These are phyloP conservation scores for Ammospiza maritima DNA, from an alignment of 2,797 vertebrate genomes.

Conservation along the genomic window DNA sequence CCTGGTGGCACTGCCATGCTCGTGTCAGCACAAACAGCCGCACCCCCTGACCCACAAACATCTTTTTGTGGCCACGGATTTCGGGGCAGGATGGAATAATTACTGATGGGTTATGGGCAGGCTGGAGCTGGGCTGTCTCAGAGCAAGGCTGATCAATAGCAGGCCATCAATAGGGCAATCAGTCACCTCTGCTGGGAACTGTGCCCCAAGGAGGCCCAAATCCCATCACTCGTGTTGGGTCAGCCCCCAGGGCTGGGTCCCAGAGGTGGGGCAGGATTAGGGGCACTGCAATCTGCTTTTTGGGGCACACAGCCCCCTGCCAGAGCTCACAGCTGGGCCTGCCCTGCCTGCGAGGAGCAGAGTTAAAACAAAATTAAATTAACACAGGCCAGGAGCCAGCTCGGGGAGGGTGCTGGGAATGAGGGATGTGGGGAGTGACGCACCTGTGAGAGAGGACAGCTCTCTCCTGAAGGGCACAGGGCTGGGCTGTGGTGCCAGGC, in stretches of 20 bases:
- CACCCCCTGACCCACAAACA: background rate
- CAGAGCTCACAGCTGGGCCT: background rate
- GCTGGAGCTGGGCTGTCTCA: slow-evolving; percentile 18
- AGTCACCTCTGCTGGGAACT: slow-evolving; percentile 46
- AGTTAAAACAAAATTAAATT: background rate
- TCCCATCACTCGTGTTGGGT: background rate
- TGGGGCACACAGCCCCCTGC: background rate
- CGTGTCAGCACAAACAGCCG: background rate
- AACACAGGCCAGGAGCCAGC: background rate
- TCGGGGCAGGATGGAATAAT: background rate
- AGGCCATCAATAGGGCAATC: slow-evolving; percentile 64
- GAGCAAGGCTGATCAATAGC: slow-evolving; percentile 52
- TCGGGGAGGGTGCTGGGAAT: background rate
- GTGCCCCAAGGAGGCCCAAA: slow-evolving; percentile 44
- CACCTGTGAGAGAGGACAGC: background rate
- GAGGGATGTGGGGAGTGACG: rapidly evolving
- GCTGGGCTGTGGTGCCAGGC: background rate
- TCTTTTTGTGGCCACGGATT: background rate
- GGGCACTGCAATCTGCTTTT: background rate
- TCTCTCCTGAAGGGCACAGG: background rate
- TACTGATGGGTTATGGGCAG: slow-evolving; percentile 41
- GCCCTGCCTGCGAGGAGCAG: background rate
- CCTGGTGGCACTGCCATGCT: rapidly evolving
- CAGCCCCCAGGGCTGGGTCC: background rate
- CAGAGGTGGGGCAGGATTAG: background rate